A percentile compares a stretch with the other conserved stretches of the same genome.
These are phyloP conservation scores for Spermophilus dauricus DNA, from an alignment of 2,113 vertebrate genomes.

Conservation along the genomic window DNA sequence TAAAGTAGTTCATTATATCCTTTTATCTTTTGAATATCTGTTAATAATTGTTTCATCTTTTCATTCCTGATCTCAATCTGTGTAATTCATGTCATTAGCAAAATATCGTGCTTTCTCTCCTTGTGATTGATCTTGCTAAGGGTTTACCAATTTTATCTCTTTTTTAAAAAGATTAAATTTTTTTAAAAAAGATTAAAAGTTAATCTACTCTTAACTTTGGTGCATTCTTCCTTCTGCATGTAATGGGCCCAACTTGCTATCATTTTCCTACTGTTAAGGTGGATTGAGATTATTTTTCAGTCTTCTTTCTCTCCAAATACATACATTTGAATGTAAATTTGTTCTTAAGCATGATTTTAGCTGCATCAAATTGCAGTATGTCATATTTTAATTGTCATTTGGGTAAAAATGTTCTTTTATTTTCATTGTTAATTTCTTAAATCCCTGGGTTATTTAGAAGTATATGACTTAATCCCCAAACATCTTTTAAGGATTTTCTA, in stretches of 20 bases:
- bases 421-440: not conserved
- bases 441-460: not conserved
- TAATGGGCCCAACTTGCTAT: not conserved
- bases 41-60: not conserved
- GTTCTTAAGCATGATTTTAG: not conserved
- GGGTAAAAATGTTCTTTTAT: not conserved
- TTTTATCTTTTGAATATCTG: not conserved
- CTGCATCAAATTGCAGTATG: not conserved
- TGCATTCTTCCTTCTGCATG: not conserved
- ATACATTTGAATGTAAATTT: not conserved
- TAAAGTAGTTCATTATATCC: not conserved
- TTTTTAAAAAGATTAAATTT: not conserved
- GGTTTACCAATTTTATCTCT: not conserved
- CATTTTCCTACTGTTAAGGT: not conserved
- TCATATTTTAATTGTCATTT: slow-evolving; percentile 41
- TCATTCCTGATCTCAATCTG: not conserved
- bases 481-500: not conserved
- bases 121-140: not conserved
- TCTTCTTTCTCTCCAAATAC: slow-evolving; percentile 21
- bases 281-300: not conserved
- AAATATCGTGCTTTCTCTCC: not conserved
- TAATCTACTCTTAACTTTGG: not conserved
- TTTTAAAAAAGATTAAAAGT: not conserved
- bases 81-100: too few species aligned
- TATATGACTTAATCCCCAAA: not conserved